Base-by-base conservation (phyloP, 2,113 vertebrate genomes). In the Grammomys surdaster region DNA sequence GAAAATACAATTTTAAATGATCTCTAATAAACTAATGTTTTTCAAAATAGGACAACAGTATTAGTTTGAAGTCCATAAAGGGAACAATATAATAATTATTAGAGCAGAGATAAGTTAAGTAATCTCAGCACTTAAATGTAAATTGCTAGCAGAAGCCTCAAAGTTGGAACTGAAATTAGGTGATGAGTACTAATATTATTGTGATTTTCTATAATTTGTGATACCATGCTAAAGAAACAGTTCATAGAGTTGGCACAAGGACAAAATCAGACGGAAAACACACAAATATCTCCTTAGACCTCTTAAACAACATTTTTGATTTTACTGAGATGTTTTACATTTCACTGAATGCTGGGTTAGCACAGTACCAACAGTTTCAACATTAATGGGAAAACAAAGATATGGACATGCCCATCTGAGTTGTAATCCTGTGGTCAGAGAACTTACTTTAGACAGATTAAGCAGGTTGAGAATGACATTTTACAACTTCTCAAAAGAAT, bases 401-500 rank as follows among this genome's bases (percentile, higher is more conserved):
- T 10, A 58, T 60, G n/a, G n/a, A 43, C 20, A 16, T 0, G 3
- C 24, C 22, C 56, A 46, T 43, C 81, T 43, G 8, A 81, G 26
- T 40, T 85, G 14, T 65, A 85, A 43, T 63, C 40, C 43, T 85
- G 58, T 65, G 99, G 99, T 96, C 99, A 99, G 98, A 99, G 99
- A 97, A 99, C 99, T 0, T 99, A 99, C 89, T 99, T 99, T 12
- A 99, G 99, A 96, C 99, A 99, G 98, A 99, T 99, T 97, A 99
- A 99, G 97, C 99, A 99, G 96, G 99, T 99, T 19, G 99, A 99
- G 96, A 99, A 99, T 99, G 99, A 99, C 94, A 99, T 99, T 95
- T 99, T 99, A 76, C 99, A 99, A 87, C 99, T 99, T 56, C 99
- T 99, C 94, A 99, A 99, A 98, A 99, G 99, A 98, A 99, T 99